Conservation (phyloP, 2,113 vertebrate species). For the Onychorhynchus coronatus region DNA sequence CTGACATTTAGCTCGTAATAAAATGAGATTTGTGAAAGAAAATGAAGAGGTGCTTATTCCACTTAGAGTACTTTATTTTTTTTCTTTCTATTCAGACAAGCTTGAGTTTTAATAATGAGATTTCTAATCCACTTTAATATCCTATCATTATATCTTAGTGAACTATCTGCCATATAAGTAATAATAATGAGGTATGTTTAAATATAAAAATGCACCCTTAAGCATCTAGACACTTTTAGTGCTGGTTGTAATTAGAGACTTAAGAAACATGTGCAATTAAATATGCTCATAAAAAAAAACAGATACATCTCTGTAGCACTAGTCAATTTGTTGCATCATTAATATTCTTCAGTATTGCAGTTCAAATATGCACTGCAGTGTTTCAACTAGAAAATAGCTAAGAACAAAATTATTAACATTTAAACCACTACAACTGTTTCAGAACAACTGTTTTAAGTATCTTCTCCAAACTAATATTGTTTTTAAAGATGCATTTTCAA, state of each 20-base stretch:
- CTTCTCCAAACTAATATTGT: neutral
- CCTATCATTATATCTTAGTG: constrained; percentile 54
- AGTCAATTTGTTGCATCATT: constrained; percentile 68
- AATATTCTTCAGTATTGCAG: constrained; percentile 52
- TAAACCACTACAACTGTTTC: neutral
- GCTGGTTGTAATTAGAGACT: constrained; percentile 72
- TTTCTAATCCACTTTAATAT: constrained; percentile 62
- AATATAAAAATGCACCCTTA: constrained; percentile 61
- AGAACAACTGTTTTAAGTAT: neutral
- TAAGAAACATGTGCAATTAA: constrained; percentile 69
- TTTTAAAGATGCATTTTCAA: neutral
- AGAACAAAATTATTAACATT: constrained; percentile 25
- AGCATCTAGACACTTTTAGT: constrained; percentile 56
- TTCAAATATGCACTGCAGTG: constrained; percentile 23
- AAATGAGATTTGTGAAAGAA: constrained; percentile 61
- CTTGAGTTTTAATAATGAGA: constrained; percentile 62
- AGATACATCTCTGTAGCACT: constrained; percentile 39
- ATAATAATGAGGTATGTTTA: constrained; percentile 66
- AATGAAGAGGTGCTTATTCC: constrained; percentile 25
- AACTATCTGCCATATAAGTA: constrained; percentile 51
- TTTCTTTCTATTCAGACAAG: neutral
- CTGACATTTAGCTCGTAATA: constrained; percentile 44
- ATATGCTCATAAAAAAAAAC: constrained; percentile 53
- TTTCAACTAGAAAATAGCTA: constrained; percentile 46
- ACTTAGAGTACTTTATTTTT: constrained; percentile 14